Base-by-base conservation (phyloP, 1,140 invertebrate genomes). In the Scaptomyza graminum region DNA sequence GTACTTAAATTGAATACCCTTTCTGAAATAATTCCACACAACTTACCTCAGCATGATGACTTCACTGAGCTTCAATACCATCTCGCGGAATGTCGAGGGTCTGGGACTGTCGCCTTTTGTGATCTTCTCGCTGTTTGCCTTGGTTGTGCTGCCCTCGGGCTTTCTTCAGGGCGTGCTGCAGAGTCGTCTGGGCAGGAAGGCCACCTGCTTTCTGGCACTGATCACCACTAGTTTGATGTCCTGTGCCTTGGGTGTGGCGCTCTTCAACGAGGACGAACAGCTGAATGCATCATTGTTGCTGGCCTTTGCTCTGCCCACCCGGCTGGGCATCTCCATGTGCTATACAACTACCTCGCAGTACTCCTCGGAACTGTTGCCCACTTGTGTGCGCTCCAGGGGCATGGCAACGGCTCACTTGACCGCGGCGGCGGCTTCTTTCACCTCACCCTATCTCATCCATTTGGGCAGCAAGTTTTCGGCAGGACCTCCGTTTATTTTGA, bases 311-410 rank as follows among this genome's bases (percentile, higher is more conserved):
- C 22, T 85, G 83, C 82, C 82, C 46, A 88, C 80, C 31, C 60
- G 82, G 0, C 43, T 85, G 52, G 82, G 83, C 22, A 88, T 88
- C 50, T 85, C 82, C 9, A 70, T 85, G 83, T 82, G 83, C 64
- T 85, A 85, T 22, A 85, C 82, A 2, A 67, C 77, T 18, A 74
- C 75, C 51, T 85, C 82, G 1, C 82, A 88, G 51, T 85, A 76
- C 41, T 60, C 83, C 9, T 85, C 82, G 1, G 82, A 85, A n/a
- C 41, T 85, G 25, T 47, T 85, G 63, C 82, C 82, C 47, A 85
- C 82, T 11, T 85, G 82, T 67, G 83, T 85, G 25, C 71, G 82
- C 1, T 87, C 82, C 8, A 44, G 82, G 1, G 82, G 82, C 37
- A 79, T 85, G 39, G 82, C 82, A 7, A 65, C 82, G 5, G 83